Percentiles rank a stretch among this genome's conserved stretches.
phyloP scores from a whole-genome alignment of 2,113 vertebrate genomes.

The Heteronetta atricapilla region DNA sequence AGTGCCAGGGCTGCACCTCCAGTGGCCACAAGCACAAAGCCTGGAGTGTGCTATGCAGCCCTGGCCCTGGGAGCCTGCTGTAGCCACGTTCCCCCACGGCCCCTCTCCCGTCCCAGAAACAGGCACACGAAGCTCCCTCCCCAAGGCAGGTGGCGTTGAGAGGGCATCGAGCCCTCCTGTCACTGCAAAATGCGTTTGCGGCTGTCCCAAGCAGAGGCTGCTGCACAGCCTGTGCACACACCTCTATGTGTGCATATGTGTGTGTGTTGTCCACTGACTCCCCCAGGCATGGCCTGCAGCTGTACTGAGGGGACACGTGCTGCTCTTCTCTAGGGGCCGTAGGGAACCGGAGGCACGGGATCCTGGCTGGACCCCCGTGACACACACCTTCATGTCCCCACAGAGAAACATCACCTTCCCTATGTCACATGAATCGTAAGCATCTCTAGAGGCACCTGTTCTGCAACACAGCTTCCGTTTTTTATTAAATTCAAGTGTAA shows the following conservation, averaged over 20 bases:
- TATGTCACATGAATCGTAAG: accelerated
- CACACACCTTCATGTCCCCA: neutral
- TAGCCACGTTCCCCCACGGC: neutral
- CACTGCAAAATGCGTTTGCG: neutral
- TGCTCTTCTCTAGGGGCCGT: neutral
- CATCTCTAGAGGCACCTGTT: neutral
- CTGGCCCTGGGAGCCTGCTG: neutral
- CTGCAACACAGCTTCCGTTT: neutral
- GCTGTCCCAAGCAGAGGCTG: neutral
- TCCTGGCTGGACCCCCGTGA: neutral
- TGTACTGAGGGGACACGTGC: neutral
- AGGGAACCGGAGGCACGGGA: neutral
- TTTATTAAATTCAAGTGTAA: conserved; percentile 53
- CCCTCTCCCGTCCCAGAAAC: neutral
- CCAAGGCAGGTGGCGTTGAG: no score
- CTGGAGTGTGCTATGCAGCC: neutral
- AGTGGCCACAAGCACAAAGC: neutral
- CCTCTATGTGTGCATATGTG: no score
- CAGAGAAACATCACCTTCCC: accelerated
- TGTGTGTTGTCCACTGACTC: neutral
- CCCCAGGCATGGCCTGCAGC: neutral
- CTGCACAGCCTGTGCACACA: no score
- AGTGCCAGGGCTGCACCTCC: neutral
- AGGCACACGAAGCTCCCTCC: no score
- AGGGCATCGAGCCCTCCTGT: neutral